Conservation (phyloP, 1,140 invertebrate species). For the Scaptodrosophila lebanonensis region DNA sequence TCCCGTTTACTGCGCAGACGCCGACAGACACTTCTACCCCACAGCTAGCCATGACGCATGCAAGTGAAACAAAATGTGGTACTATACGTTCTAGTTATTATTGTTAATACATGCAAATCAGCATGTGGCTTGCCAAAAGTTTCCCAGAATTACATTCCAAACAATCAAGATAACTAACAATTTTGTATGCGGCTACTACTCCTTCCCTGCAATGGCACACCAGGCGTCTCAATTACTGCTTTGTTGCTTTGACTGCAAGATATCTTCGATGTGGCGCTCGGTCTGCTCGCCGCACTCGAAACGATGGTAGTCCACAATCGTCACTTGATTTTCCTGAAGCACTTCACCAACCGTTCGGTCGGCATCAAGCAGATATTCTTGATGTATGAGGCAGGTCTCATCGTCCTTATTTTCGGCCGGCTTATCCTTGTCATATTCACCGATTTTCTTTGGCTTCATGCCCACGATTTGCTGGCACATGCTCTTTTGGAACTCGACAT, state of each 20-base stretch:
- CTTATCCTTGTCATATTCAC: slow-evolving; percentile 81
- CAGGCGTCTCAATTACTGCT: slow-evolving; percentile 43
- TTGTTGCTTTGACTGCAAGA: slow-evolving; percentile 45
- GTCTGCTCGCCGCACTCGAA: slow-evolving; percentile 87
- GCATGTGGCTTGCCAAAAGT: slow-evolving; percentile 21
- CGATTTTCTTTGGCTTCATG: slow-evolving; percentile 90
- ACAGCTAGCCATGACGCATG: slow-evolving; percentile 48
- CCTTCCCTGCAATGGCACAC: not conserved
- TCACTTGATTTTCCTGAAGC: slow-evolving; percentile 82
- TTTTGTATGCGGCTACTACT: slow-evolving; percentile 21
- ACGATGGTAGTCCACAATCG: slow-evolving; percentile 89
- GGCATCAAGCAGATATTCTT: slow-evolving; percentile 92
- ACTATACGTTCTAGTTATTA: slow-evolving; percentile 14
- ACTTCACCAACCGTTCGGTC: slow-evolving; percentile 85
- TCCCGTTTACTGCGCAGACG: slow-evolving; percentile 50
- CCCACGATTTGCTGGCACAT: slow-evolving; percentile 95
- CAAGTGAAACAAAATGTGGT: slow-evolving; percentile 28
- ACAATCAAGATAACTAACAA: slow-evolving; percentile 40
- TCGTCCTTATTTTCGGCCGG: slow-evolving; percentile 82
- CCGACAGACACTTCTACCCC: slow-evolving; percentile 30
- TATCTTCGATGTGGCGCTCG: slow-evolving; percentile 42
- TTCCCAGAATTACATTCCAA: slow-evolving; percentile 1
- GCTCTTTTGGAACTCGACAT: slow-evolving; percentile 81
- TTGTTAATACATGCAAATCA: slow-evolving; percentile 36
- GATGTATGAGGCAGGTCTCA: slow-evolving; percentile 86